Evolutionary conservation across 2,888 invertebrate species (phyloP), one percentile per base, ranked within the genome.

Genomic region (Tetanocera ferruginea): DNA sequence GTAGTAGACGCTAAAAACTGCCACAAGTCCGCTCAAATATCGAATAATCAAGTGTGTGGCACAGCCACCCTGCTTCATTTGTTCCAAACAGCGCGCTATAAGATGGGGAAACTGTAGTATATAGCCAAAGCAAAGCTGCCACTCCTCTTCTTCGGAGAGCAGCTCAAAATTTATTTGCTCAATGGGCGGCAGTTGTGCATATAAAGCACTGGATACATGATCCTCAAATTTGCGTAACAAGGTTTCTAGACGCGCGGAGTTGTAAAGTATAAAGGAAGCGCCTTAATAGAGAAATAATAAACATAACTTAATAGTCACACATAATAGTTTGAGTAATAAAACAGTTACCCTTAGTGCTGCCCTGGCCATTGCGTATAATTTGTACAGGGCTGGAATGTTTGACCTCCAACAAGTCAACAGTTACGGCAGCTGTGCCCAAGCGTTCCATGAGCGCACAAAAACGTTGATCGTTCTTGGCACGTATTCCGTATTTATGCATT

Each of bases 231-330:
- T 93, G 82, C 91, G 91, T 77, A 94, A 90, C 73, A 95, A 91
- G 0, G 93, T 92, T 83, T 93, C 91, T 72, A 96, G 86, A 81
- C 96, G 92, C 0, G 94, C 95, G 86, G 93, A 93, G 86, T 96
- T 96, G 88, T 96, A 96, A 37, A 96, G 90, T 77, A 95, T 92
- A 87, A 95, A 96, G 34, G 94, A 91, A 51, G 94, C 93, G 73
- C 94, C 95, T 95, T n/a, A 79, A 52, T 43, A 78, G 23, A 43
- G n/a, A 66, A 43, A 25, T 23, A 49, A 71, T 17, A 66, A 19
- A 25, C 62, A 49, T 51, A 3, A 34, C 23, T 52, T 55, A 25
- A 84, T 74, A 19, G 8, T 55, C 55, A 19, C 9, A 8, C 23
- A n/a, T 1, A 23, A 6, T n/a, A 1, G 6, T 55, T 5, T 19